Evolutionary conservation across 2,797 vertebrate species (phyloP).

Genomic region (Emys orbicularis): DNA sequence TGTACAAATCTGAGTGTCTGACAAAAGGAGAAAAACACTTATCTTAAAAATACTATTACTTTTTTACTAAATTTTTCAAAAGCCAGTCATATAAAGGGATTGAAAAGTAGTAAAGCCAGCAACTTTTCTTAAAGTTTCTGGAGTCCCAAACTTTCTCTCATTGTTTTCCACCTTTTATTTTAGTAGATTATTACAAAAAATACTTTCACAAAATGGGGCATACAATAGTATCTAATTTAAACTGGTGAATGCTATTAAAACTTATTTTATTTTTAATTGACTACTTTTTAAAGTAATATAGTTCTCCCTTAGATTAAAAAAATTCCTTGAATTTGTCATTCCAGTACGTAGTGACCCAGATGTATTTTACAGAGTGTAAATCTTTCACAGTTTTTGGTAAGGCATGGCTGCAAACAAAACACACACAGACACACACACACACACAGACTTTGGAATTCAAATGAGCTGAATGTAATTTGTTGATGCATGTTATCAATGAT

Average conservation of each 20-base stretch:
- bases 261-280: not conserved
- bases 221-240: not conserved
- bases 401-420: not conserved
- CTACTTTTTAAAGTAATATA: not conserved
- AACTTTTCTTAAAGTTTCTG: not conserved
- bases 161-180: conserved; percentile 4
- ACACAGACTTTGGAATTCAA: not conserved
- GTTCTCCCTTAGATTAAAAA: not conserved
- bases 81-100: not conserved
- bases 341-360: not conserved
- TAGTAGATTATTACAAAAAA: not conserved
- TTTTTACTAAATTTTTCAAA: conserved; percentile 13
- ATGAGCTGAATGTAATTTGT: not conserved
- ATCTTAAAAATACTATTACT: not conserved
- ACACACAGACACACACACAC: not conserved
- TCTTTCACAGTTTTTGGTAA: not conserved
- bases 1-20: not conserved
- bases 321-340: not conserved
- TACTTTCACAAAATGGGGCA: not conserved
- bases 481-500: not conserved
- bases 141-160: not conserved
- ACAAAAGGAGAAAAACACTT: not conserved
- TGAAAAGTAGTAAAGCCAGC: not conserved
- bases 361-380: not conserved
- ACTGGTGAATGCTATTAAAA: not conserved